Evolutionary conservation across 2,113 vertebrate species (phyloP), one percentile per base, ranked within the genome.

Genomic region (Mus musculus): DNA sequence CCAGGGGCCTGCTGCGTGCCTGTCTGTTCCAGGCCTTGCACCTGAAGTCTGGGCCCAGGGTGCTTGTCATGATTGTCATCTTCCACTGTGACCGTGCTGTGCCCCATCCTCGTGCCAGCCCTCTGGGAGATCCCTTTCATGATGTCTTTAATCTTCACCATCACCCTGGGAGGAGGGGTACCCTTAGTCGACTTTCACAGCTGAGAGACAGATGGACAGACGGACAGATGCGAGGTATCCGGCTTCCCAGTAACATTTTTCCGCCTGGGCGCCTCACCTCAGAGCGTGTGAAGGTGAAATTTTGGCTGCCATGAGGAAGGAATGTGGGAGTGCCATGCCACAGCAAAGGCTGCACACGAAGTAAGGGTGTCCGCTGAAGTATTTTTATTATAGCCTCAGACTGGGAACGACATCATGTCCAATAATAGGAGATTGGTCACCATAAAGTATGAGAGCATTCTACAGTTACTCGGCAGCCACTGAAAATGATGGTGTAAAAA

Each of bases 401-500:
- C 92, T 94, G 89, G 96, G 95, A 97, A 94, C 78, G 94, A 52
- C 69, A 96, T 95, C 73, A 80, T 92, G 87, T 97, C 91, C 65
- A 95, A 87, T 96, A 97, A 91, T 82, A 73, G 95, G 93, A 95
- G 82, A 93, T 95, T 96, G 89, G 94, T 94, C 84, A 80, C 89
- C 69, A 93, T 94, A 97, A 97, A 97, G 97, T 97, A 76, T 82
- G 72, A 96, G 96, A 59, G 92, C 82, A 93, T 93, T 92, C 54
- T 77, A 36, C 14, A 78, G 92, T 86, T 6, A 72, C 67, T 94
- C 87, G 85, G 69, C 63, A 97, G 93, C 94, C 95, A 96, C 95
- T 95, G 95, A 91, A 95, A 97, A 97, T 97, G 91, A 97, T 94
- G 96, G 73, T 67, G 69, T 91, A 93, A 96, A 97, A 93, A 97